Evolutionary conservation across 2,888 invertebrate genomes (phyloP), one percentile per base, ranked within the genome.

Genomic region (Graphium colonna): DNA sequence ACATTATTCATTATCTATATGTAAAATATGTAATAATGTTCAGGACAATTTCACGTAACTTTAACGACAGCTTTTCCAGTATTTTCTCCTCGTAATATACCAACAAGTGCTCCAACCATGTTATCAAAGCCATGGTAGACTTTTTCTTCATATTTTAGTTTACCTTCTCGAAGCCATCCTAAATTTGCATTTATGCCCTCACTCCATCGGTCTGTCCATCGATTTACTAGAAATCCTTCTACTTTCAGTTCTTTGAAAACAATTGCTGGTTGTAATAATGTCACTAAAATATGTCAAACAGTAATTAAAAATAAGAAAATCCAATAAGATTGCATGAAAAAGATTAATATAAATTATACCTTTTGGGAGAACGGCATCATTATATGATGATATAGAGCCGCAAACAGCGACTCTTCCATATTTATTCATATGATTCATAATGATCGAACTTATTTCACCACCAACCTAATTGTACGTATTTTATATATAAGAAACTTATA

Each of bases 41-140:
- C n/a, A n/a, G n/a, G n/a, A n/a, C n/a, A n/a, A n/a, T n/a, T 40
- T 36, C 46, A 43, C 21, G 42, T 47, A 1, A 87, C 91, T 84
- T 92, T 92, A 9, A 95, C 92, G 56, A 95, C 75, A 28, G 93
- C 93, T 86, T 95, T 95, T 46, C 95, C 95, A 17, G 87, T 88
- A 75, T 94, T 95, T 65, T 92, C 91, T 31, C 95, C 95, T 51
- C 82, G 74, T 5, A 91, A 76, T 71, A 95, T 89, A 10, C 91
- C 93, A 50, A 92, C 84, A 56, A 95, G 91, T 31, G 95, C 94
- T 44, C 92, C 87, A 1, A 93, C 93, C 91, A 93, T 93, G 63
- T 94, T 94, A 59, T 94, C 93, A 75, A 95, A 95, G 1, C 95
- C 95, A 56, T 93, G 80, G 1, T 93, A 93, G 1, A 93, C 70